Base-by-base conservation (phyloP, 2,797 vertebrate genomes). In the Bufotes viridis region DNA sequence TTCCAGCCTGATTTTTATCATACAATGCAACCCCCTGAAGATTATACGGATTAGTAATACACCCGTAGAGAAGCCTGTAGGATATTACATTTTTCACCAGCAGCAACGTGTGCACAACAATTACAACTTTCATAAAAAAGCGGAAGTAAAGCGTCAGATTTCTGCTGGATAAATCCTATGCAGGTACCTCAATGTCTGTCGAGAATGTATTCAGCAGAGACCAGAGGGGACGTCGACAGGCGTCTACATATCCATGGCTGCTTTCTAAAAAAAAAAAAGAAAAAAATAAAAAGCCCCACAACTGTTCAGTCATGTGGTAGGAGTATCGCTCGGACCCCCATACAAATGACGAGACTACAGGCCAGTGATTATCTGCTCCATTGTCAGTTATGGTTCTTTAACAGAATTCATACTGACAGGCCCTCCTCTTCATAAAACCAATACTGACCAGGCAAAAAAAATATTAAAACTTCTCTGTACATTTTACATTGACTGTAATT, bases 131-230 rank as follows among this genome's bases (percentile, higher is more conserved):
- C 2, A 63, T 20, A n/a, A 2, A 22, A 5, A n/a, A 10, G 20
- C 10, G 9, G 20, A 63, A 22, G 18, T 63, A 63, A 63, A 22
- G 7, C 20, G 22, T 7, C 7, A 10, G 18, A 63, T n/a, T 10
- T 63, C 22, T 63, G 1, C 26, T 29, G 26, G 67, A 70, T 70
- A 1, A 34, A 34, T 69, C 67, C 13, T 69, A 69, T 12, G 12
- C 5, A 2, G 24, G 5, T 15, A 1, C 67, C 26, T 5, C n/a
- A 0, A 29, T 7, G 12, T 7, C 11, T 0, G 24, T 67, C 0
- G 0, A 24, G 65, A 2, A 5, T 63, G 20, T 63, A 60, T 60
- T 60, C 22, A 22, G n/a, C 8, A 11, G 11, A 63, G 22, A 60
- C 15, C 58, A 60, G 15, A 60, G 58, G 15, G 3, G 18, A 60